Base-by-base conservation (phyloP, 64 coral and sea anemone genomes). In the Porites australiensis region DNA sequence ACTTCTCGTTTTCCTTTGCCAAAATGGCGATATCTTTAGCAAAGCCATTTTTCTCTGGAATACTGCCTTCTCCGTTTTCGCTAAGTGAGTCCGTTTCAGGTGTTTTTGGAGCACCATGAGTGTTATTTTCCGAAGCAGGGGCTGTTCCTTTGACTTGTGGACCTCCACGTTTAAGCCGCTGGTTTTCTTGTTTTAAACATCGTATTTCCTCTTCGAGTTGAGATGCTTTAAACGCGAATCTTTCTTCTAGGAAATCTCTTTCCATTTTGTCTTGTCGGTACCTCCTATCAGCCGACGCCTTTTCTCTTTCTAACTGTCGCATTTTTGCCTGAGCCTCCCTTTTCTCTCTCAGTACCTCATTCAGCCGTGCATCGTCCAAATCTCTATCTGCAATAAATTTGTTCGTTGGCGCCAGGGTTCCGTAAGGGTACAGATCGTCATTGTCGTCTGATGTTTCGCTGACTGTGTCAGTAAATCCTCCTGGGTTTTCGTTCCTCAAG, bases 381-480 rank as follows among this genome's bases (percentile, higher is more conserved):
- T 79, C 91, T 53, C 61, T 93, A 54, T 93, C 91, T 44, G 91
- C 91, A 19, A 79, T 63, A 10, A 64, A 85, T 64, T 93, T 87
- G 23, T 75, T 87, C 65, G 64, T 68, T 19, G 54, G 73, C 64
- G 79, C 50, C 87, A 15, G 8, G 6, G 4, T 59, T 68, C 83
- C n/a, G 44, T 75, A 64, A 64, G 62, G 27, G 63, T 75, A 71
- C 45, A 87, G 51, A 79, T 72, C 60, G 64, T 93, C 91, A 57
- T 18, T 21, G 50, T 93, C 91, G 64, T 93, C 91, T 37, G 91
- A 93, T n/a, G 91, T 93, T 85, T 93, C 91, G 59, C 91, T 93
- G 18, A 74, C 91, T 13, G 91, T 87, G 58, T 93, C 91, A 5
- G 82, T 87, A 45, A 93, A 82, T 47, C 74, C 83, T 10, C 63